These are phyloP conservation scores for Listronotus bonariensis DNA, from an alignment of 1,140 invertebrate genomes.

Conservation along the genomic window DNA sequence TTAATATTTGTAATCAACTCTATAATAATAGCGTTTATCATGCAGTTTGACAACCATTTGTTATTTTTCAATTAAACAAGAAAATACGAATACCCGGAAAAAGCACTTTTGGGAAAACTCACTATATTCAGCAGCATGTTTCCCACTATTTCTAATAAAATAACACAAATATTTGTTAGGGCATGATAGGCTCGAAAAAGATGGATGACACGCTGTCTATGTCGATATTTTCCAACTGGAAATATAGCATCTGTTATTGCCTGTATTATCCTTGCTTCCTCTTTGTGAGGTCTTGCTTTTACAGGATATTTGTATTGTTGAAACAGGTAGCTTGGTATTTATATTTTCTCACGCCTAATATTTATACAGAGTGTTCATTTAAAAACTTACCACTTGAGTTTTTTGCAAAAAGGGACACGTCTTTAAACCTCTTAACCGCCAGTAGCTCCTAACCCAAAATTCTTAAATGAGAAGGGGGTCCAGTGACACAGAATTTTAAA, in stretches of 20 bases:
- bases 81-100: constrained; percentile 2
- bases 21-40: no score
- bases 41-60: no score
- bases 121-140: constrained; percentile 20
- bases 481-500: no score
- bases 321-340: not conserved
- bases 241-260: constrained; percentile 44
- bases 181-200: constrained; percentile 26
- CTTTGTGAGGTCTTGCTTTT: constrained; percentile 14
- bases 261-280: constrained; percentile 20
- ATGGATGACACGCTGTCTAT: constrained; percentile 40
- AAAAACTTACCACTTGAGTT: no score
- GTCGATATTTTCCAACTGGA: constrained; percentile 51
- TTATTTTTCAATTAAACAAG: not conserved
- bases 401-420: no score
- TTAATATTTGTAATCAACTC: no score
- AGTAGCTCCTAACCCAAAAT: no score
- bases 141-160: constrained; percentile 22
- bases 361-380: not conserved
- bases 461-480: no score
- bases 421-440: no score
- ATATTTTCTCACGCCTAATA: not conserved
- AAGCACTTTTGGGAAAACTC: not conserved
- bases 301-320: constrained; percentile 19
- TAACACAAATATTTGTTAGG: constrained; percentile 25